These are phyloP conservation scores for Drosophila hydei DNA, from an alignment of 1,140 invertebrate species.

Conservation along the genomic window DNA sequence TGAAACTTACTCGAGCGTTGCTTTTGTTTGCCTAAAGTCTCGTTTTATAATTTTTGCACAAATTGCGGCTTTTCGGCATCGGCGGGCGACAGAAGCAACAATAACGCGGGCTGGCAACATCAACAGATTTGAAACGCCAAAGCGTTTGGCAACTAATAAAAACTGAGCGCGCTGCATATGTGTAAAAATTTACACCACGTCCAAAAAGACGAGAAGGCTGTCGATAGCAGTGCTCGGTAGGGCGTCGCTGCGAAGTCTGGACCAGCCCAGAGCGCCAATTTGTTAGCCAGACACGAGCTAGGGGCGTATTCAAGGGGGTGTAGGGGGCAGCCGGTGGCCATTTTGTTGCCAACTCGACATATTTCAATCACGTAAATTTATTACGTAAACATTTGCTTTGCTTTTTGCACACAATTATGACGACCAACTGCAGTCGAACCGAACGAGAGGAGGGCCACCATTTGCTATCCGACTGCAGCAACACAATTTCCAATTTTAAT, in stretches of 20 bases:
- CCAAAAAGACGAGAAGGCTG: background rate
- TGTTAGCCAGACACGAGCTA: slow-evolving; percentile 57
- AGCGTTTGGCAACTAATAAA: slow-evolving; percentile 44
- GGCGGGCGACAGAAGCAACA: slow-evolving; percentile 34
- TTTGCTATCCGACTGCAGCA: slow-evolving; percentile 24
- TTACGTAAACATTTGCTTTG: slow-evolving; percentile 84
- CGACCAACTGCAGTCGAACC: slow-evolving; percentile 24
- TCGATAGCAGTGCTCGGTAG: background rate
- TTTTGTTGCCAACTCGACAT: slow-evolving; percentile 83
- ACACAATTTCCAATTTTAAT: slow-evolving; percentile 80
- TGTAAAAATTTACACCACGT: slow-evolving; percentile 77
- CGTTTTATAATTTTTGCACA: slow-evolving; percentile 81
- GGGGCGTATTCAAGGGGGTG: background rate
- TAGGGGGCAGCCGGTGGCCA: slow-evolving; percentile 52
- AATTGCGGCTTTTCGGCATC: slow-evolving; percentile 70
- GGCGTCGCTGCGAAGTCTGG: background rate
- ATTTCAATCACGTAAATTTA: slow-evolving; percentile 84
- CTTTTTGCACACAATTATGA: slow-evolving; percentile 81
- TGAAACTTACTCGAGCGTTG: slow-evolving; percentile 68
- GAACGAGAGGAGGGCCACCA: slow-evolving; percentile 1
- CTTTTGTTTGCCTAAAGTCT: slow-evolving; percentile 77
- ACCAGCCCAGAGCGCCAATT: slow-evolving; percentile 54
- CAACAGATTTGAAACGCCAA: slow-evolving; percentile 32
- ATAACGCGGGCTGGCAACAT: slow-evolving; percentile 14
- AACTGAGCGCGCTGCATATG: slow-evolving; percentile 61